Evolutionary conservation across 2,113 vertebrate genomes (phyloP), one percentile per base, ranked within the genome.

Genomic region (Sminthopsis crassicaudata): DNA sequence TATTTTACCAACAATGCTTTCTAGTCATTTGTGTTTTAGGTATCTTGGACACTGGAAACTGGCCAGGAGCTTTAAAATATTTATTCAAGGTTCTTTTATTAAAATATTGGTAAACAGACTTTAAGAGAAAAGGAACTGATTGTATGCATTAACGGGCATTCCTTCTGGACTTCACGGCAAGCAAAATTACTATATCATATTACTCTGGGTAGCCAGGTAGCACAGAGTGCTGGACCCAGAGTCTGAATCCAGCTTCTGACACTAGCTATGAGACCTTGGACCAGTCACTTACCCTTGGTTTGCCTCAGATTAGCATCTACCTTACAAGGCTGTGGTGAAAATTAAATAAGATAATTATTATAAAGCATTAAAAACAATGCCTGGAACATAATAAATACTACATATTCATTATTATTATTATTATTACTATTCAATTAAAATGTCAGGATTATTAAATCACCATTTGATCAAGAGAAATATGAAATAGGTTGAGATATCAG

Each of bases 371-470:
- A 30, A 25, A 7, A 57, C 1, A 57, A 10, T 60, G 25, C 26
- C 26, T 12, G 57, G 57, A 9, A 67, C 30, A 36, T 36, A 36
- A 12, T 76, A 76, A n/a, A n/a, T n/a, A 19, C 36, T 76, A 76
- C 0, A 22, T 7, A 6, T 76, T 36, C 5, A 5, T 48, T 48
- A 2, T 48, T n/a, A 76, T 76, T 19, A n/a, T 76, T 14, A 76
- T n/a, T 76, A n/a, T 8, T 76, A n/a, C n/a, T n/a, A 76, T 89
- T 90, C 52, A 27, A 53, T 91, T 48, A 92, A 54, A 36, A 96
- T 4, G 24, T 48, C 48, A 53, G 36, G 19, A 27, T 92, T 60
- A 90, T 1, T 55, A 53, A 95, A 53, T 27, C 11, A 54, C 46
- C 26, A 51, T 24, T n/a, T 11, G 0, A 27, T 24, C 67, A 54